A percentile compares a stretch with the other conserved stretches of the same genome.
Conservation (phyloP, 2,888 invertebrate genomes). For the Ernsta delagoae region DNA sequence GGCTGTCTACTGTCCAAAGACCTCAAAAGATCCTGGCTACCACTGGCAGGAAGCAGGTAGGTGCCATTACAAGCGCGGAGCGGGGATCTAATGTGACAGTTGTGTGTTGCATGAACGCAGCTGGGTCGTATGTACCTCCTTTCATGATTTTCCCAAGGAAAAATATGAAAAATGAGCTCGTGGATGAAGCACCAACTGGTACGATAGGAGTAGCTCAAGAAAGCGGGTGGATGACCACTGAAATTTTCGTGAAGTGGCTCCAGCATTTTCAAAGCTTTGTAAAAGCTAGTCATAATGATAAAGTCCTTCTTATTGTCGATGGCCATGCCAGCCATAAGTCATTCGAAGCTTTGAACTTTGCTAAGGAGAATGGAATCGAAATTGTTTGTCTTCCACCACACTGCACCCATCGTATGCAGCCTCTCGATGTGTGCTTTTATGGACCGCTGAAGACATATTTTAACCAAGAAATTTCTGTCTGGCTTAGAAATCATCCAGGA, state of each 20-base stretch:
- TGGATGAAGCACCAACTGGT: conserved; percentile 3
- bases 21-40: conserved; percentile 4
- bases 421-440: not conserved
- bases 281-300: not conserved
- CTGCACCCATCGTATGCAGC: conserved; percentile 1
- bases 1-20: not conserved
- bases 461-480: not conserved
- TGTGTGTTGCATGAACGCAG: not conserved
- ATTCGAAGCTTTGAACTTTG: not conserved
- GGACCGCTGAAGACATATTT: conserved; percentile 4
- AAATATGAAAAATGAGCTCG: conserved; percentile 4
- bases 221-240: not conserved
- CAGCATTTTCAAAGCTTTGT: not conserved
- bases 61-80: not conserved
- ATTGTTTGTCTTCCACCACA: not conserved
- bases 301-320: not conserved
- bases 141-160: conserved; percentile 1
- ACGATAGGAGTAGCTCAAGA: not conserved
- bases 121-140: conserved; percentile 1
- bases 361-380: conserved; percentile 3
- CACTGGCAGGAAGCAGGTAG: not conserved
- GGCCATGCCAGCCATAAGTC: not conserved
- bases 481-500: conserved; percentile 1
- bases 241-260: not conserved
- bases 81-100: not conserved